phyloP scores from a whole-genome alignment of 2,888 invertebrate species.

The Nycteola revayana region DNA sequence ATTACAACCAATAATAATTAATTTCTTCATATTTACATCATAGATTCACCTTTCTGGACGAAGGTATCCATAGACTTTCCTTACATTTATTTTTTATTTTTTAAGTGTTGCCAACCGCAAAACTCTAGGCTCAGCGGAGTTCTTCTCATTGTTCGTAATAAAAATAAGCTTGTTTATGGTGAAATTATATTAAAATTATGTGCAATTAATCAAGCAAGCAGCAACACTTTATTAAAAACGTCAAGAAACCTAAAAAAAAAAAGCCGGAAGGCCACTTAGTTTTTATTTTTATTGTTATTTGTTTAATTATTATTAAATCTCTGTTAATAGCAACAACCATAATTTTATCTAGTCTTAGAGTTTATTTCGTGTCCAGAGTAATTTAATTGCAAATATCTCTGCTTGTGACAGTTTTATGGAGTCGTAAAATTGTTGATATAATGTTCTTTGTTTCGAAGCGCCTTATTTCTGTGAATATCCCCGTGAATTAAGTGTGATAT shows the following conservation, averaged over 20 bases:
- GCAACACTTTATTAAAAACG: constrained; percentile 78
- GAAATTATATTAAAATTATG: constrained; percentile 60
- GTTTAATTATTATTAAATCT: constrained; percentile 57
- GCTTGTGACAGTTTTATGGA: constrained; percentile 61
- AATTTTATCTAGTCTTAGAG: constrained; percentile 70
- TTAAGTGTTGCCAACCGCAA: constrained; percentile 18
- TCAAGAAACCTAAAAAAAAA: constrained; percentile 69
- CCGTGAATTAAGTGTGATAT: constrained; percentile 29
- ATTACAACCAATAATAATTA: too few species aligned
- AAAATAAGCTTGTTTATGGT: constrained; percentile 47
- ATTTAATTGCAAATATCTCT: constrained; percentile 53
- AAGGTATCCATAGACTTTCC: not conserved
- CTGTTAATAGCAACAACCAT: constrained; percentile 52
- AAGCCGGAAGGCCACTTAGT: constrained; percentile 71
- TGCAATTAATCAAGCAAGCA: constrained; percentile 68
- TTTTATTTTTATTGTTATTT: constrained; percentile 76
- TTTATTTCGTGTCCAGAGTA: constrained; percentile 42
- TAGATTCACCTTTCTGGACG: too few species aligned
- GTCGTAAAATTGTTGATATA: constrained; percentile 70
- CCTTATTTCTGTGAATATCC: constrained; percentile 44
- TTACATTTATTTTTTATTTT: not conserved
- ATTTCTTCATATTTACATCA: too few species aligned
- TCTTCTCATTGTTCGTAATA: constrained; percentile 32
- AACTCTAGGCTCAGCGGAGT: constrained; percentile 10
- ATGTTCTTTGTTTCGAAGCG: constrained; percentile 68